phyloP scores from a whole-genome alignment of 2,888 invertebrate genomes.

The Drosophila colorata region DNA sequence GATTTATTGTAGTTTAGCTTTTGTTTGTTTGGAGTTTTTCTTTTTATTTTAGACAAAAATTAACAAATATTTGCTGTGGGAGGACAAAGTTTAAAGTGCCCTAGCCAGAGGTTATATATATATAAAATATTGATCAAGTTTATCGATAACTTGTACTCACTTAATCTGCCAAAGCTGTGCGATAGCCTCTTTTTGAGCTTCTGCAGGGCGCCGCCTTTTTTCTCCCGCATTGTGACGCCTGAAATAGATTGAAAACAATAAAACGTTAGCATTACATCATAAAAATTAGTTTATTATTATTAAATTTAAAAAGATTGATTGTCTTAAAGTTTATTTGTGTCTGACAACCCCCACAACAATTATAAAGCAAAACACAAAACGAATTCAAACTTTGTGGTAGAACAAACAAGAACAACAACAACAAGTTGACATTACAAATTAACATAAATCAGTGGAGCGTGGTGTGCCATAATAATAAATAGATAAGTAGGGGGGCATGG shows the following conservation, averaged over 20 bases:
- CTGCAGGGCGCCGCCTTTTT: constrained; percentile 96
- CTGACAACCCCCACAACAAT: constrained; percentile 19
- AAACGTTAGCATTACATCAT: constrained; percentile 10
- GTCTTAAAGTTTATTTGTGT: constrained; percentile 8
- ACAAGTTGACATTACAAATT: constrained; percentile 71
- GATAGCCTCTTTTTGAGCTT: constrained; percentile 97
- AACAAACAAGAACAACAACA: constrained; percentile 30
- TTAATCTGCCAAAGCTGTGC: constrained; percentile 97
- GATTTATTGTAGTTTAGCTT: constrained; percentile 51
- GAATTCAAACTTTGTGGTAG: constrained; percentile 11
- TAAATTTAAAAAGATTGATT: constrained; percentile 25
- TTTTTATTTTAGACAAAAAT: neutral
- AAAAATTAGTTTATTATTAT: constrained; percentile 13
- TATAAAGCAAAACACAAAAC: constrained; percentile 43
- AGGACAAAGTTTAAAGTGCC: constrained; percentile 26
- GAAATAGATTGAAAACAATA: constrained; percentile 79
- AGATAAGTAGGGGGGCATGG: constrained; percentile 24
- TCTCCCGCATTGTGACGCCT: constrained; percentile 96
- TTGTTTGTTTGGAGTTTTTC: constrained; percentile 36
- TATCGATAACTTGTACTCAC: constrained; percentile 88
- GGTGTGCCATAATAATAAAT: constrained; percentile 77
- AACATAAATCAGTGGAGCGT: constrained; percentile 80
- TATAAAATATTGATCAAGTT: constrained; percentile 14
- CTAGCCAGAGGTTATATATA: constrained; percentile 3
- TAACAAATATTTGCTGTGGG: constrained; percentile 12